Evolutionary conservation across 2,797 vertebrate genomes (phyloP).

Genomic region (Hirundo rustica): DNA sequence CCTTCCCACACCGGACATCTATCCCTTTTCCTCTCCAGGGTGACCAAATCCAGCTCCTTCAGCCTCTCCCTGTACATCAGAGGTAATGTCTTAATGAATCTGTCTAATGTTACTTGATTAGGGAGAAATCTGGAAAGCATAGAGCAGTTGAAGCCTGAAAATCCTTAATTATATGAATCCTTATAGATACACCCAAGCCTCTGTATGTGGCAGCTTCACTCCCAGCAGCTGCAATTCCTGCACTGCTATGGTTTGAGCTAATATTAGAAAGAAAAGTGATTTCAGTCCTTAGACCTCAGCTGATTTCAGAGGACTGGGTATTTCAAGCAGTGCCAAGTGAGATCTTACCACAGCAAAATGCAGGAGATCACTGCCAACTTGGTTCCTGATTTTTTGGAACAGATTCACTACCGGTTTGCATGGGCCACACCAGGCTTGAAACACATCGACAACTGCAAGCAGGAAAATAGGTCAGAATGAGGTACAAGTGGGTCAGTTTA

Average conservation of each 20-base stretch:
- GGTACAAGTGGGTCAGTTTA: neutral
- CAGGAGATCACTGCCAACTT: conserved; percentile 84
- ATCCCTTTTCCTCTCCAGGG: neutral
- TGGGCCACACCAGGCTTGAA: conserved; percentile 94
- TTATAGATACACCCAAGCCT: neutral
- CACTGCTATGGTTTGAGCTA: neutral
- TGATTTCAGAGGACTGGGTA: neutral
- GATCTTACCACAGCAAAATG: conserved; percentile 90
- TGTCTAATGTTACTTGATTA: neutral
- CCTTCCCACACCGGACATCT: neutral
- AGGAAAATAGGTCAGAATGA: neutral
- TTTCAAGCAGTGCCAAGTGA: neutral
- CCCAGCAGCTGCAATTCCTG: neutral
- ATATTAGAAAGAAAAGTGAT: neutral
- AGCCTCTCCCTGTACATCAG: neutral
- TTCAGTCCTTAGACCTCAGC: neutral
- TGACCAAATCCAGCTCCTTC: neutral
- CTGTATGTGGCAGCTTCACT: neutral
- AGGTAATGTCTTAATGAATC: neutral
- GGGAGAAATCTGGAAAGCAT: neutral
- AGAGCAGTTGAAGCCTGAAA: neutral
- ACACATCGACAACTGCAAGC: conserved; percentile 87
- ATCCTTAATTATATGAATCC: neutral
- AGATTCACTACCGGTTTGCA: conserved; percentile 89
- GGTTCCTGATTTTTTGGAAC: conserved; percentile 90